phyloP scores from a whole-genome alignment of 2,888 invertebrate species.

The Catotricha subobsoleta region DNA sequence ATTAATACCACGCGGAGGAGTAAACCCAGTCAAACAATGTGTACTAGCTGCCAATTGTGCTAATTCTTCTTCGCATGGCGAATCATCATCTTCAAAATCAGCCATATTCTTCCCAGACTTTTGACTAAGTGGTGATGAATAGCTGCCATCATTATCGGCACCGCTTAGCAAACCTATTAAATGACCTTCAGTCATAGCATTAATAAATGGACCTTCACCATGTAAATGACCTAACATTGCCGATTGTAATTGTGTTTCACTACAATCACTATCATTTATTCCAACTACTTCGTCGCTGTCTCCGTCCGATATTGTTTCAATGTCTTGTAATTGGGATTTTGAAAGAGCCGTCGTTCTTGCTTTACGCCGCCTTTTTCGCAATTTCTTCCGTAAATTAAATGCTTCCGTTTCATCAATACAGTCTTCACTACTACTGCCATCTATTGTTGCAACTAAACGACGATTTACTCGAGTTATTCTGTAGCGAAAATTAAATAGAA shows the following conservation, averaged over 20 bases:
- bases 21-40: constrained; percentile 9
- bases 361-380: constrained; percentile 24
- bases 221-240: constrained; percentile 28
- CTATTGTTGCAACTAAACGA: constrained; percentile 1
- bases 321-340: constrained; percentile 28
- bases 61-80: constrained; percentile 70
- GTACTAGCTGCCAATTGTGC: constrained; percentile 57
- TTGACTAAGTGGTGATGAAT: constrained; percentile 81
- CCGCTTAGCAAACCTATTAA: constrained; percentile 32
- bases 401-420: neutral
- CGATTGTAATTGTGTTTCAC: constrained; percentile 23
- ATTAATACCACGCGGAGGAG: neutral
- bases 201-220: constrained; percentile 33
- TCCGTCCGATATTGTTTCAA: constrained; percentile 42
- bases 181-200: constrained; percentile 30
- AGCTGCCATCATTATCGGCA: constrained; percentile 67
- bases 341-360: constrained; percentile 26
- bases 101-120: constrained; percentile 91
- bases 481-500: neutral
- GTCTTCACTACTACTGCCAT: constrained; percentile 5
- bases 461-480: constrained; percentile 5
- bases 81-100: constrained; percentile 82
- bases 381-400: constrained; percentile 8
- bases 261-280: constrained; percentile 27
- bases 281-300: constrained; percentile 32